Evolutionary conservation across 2,113 vertebrate species (phyloP).

Genomic region (Columba janthina): DNA sequence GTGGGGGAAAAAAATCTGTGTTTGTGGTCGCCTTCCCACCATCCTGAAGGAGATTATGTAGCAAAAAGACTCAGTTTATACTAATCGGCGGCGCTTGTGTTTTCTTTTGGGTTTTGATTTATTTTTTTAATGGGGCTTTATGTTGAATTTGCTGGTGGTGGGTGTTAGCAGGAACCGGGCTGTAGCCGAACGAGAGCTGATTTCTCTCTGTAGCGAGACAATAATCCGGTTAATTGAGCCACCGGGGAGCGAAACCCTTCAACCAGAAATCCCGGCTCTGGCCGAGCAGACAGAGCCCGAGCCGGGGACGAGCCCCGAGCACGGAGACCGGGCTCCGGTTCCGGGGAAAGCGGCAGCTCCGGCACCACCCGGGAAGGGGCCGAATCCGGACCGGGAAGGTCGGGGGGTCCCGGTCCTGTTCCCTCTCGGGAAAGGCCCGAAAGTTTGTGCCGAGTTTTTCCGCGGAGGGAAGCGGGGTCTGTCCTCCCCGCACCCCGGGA

Average conservation of each 20-base stretch:
- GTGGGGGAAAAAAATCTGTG: neutral
- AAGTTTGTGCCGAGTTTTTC: neutral
- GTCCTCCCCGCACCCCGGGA: no score
- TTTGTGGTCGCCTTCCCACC: neutral
- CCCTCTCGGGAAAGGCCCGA: neutral
- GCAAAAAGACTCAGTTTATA: neutral
- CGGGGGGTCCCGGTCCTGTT: neutral
- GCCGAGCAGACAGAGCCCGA: neutral
- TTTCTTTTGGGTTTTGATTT: neutral
- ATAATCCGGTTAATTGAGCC: conserved; percentile 99
- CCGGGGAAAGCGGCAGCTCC: neutral
- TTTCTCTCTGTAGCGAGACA: conserved; percentile 86
- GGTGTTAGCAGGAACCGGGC: conserved; percentile 37
- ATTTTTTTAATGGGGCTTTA: neutral
- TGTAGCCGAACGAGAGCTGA: conserved; percentile 77
- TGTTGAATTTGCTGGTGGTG: conserved; percentile 58
- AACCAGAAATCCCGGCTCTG: conserved; percentile 74
- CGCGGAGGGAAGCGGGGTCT: neutral
- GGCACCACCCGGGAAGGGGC: neutral
- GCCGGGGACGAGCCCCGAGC: neutral
- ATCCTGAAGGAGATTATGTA: neutral
- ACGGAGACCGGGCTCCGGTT: neutral
- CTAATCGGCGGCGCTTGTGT: neutral
- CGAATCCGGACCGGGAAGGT: neutral
- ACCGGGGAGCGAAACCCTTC: conserved; percentile 86